Base-by-base conservation (phyloP, 2,113 vertebrate species). In the Montifringilla adamsi region DNA sequence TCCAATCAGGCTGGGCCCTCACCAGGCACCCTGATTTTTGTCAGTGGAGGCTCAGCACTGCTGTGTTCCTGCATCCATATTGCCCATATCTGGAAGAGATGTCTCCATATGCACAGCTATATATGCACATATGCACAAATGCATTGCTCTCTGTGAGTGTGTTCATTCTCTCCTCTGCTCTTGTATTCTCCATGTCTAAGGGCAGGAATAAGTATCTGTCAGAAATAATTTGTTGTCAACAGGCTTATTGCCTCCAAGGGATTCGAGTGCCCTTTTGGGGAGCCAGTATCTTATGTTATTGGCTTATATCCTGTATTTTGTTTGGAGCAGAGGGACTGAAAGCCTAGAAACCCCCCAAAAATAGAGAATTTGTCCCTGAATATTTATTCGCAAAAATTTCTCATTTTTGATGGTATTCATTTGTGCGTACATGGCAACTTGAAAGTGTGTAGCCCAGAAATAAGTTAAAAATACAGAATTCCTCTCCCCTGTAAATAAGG, bases 201-300 rank as follows among this genome's bases (percentile, higher is more conserved):
- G 69, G 76, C 92, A 94, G 73, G 73, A 84, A 81, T 93, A 90
- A 92, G 66, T 92, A 60, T 84, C 85, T 96, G 95, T 93, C 94
- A 94, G 73, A 96, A 96, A 93, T 92, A 87, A 96, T 96, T 96
- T 92, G 85, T 68, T 90, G 69, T 84, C 0, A 21, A 94, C 88
- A 92, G 89, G 64, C 93, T 90, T 95, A 89, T 64, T 95, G 88
- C 94, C 92, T 95, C 58, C 46, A 39, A 84, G 95, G 85, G 83
- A 92, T 94, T 89, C 0, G 49, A 93, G 76, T 95, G 94, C 86
- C 92, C 90, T 96, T 97, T 95, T 95, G 88, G 90, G 90, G 76
- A 90, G 56, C 79, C 26, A 60, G 62, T 94, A 68, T 88, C 68
- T 72, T 94, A 64, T 1, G 4, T 53, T 86, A 78, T 41, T 90